These are phyloP conservation scores for Sigmodon hispidus DNA, from an alignment of 2,113 vertebrate genomes.

Conservation along the genomic window DNA sequence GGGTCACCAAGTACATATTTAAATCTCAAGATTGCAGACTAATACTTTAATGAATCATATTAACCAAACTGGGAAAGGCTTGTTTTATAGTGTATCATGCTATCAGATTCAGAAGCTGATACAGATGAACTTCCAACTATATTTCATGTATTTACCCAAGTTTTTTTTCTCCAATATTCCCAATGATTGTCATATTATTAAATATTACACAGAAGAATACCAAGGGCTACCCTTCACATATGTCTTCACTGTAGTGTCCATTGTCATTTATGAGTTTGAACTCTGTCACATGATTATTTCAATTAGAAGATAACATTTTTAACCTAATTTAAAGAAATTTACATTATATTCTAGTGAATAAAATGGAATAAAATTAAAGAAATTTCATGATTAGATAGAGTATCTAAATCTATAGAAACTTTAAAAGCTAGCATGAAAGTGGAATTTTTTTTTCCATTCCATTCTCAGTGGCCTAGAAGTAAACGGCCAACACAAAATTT, in stretches of 20 bases:
- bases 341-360: background rate
- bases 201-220: conserved; percentile 40
- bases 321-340: background rate
- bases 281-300: background rate
- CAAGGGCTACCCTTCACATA: background rate
- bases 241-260: background rate
- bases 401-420: background rate
- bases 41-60: background rate
- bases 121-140: background rate
- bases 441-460: too few species aligned
- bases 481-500: background rate
- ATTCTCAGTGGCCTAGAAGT: too few species aligned
- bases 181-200: background rate
- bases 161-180: conserved; percentile 7
- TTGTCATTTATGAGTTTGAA: conserved; percentile 27
- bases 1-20: background rate
- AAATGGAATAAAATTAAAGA: background rate
- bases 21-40: background rate
- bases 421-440: conserved; percentile 20
- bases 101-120: conserved; percentile 10
- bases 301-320: conserved; percentile 8
- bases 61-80: conserved; percentile 26
- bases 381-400: background rate
- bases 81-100: conserved; percentile 55
- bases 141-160: conserved; percentile 34